These are phyloP conservation scores for Pelochelys cantorii DNA, from an alignment of 2,797 vertebrate species.

Conservation along the genomic window DNA sequence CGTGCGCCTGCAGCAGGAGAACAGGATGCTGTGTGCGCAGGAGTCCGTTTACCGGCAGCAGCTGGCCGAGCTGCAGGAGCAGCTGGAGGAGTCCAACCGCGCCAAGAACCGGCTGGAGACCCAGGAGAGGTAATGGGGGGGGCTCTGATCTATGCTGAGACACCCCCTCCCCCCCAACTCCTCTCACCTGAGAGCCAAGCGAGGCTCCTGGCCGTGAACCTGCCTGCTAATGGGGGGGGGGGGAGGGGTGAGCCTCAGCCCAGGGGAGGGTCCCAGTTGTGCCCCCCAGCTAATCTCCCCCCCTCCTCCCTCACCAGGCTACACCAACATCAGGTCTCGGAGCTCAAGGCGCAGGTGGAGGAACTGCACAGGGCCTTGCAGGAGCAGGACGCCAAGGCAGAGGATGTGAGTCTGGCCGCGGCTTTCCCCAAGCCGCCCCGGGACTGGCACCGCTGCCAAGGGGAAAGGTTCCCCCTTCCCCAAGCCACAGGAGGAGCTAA, in stretches of 20 bases:
- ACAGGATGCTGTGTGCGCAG: constrained; percentile 90
- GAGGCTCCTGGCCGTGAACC: neutral
- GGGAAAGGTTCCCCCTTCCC: too few relatives aligned
- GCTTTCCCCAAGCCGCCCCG: neutral
- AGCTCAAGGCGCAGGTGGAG: constrained; percentile 88
- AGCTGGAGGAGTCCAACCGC: constrained; percentile 89
- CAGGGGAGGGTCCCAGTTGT: neutral
- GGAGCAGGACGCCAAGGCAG: constrained; percentile 87
- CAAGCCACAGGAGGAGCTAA: neutral
- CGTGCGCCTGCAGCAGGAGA: constrained; percentile 89
- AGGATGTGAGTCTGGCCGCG: constrained; percentile 86
- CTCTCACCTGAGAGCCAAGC: neutral
- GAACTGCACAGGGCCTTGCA: constrained; percentile 89
- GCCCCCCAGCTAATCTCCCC: neutral
- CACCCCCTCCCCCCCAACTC: neutral
- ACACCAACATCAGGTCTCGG: constrained; percentile 86
- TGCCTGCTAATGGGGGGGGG: neutral
- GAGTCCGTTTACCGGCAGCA: constrained; percentile 86
- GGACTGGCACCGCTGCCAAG: too few relatives aligned
- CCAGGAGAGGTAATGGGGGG: constrained; percentile 82
- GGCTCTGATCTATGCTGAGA: neutral
- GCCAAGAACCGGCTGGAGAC: constrained; percentile 87
- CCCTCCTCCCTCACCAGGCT: neutral
- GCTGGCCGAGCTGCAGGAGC: constrained; percentile 82
- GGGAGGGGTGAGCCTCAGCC: neutral